Base-by-base conservation (phyloP, 1,140 invertebrate genomes). In the Himalopsyche phryganea region DNA sequence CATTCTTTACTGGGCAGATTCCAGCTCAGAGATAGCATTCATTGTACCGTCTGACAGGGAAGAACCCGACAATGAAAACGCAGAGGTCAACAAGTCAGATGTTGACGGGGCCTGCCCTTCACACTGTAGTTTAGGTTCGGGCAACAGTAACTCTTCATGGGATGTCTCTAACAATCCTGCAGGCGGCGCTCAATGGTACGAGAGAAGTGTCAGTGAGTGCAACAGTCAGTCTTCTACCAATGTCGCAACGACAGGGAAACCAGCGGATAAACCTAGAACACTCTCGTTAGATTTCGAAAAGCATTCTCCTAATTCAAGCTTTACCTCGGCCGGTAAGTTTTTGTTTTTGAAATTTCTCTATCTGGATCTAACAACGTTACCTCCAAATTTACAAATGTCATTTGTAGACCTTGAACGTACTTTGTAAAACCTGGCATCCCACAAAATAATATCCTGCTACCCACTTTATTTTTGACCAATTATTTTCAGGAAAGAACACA, bases 1-100 rank as follows among this genome's bases (percentile, higher is more conserved):
- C 67, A 86, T 95, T 1, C 72, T 98, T 2, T 98, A 98, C 76
- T 98, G 95, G 95, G 89, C 94, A n/a, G 96, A 98, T 75, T 89
- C 92, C 0, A 89, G 85, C 19, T 91, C 92, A 1, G 95, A 98
- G 79, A 85, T 98, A 52, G 93, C 94, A 0, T 97, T 98, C 78
- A 84, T 98, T 41, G 90, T 98, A 15, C 95, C 96, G 1, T 91
- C 92, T 2, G 76, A 81, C 1, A 77, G 77, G 60, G 80, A 80
- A 55, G 60, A 72, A 17, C 5, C 54, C 0, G 62, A 64, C 0
- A 67, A 68, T 5, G 66, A 66, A 18, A 6, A 64, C 28, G 46
- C 65, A 6, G 67, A 54, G 40, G 68, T 72, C 15, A 67, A 55
- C 19, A 71, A 70, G 48, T 68, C 66, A 2, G 74, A 76, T 50